Evolutionary conservation across 2,113 vertebrate species (phyloP).

Genomic region (Chamaetylas fuelleborni): DNA sequence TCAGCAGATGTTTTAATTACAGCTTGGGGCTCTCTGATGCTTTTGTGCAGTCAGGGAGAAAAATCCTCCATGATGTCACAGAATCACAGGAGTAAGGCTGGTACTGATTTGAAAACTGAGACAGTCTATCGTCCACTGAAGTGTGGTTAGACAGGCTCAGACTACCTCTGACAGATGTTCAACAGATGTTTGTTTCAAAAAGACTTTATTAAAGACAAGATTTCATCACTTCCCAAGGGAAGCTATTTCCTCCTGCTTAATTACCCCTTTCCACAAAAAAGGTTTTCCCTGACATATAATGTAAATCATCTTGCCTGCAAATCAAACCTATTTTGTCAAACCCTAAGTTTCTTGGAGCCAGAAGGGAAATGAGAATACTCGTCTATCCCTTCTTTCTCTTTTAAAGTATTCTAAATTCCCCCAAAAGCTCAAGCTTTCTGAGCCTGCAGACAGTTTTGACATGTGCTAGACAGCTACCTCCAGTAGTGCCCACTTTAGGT

Average conservation of each 20-base stretch:
- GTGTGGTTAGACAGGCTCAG: neutral
- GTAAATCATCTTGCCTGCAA: neutral
- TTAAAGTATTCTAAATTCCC: neutral
- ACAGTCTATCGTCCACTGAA: neutral
- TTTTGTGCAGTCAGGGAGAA: neutral
- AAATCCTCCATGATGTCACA: neutral
- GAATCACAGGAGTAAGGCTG: neutral
- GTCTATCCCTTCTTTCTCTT: neutral
- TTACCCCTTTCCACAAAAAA: neutral
- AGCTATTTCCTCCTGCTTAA: neutral
- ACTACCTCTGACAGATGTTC: neutral
- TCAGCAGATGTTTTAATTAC: slow-evolving; percentile 45
- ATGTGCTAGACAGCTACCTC: neutral
- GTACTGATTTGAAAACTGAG: neutral
- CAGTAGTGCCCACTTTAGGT: neutral
- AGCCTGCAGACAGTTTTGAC: neutral
- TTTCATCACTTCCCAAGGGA: neutral
- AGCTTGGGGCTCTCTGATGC: neutral
- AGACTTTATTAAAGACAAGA: neutral
- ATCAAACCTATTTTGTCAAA: neutral
- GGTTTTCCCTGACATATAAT: neutral
- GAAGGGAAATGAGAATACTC: neutral
- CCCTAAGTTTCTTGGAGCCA: neutral
- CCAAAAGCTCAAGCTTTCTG: neutral
- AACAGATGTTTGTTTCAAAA: neutral